These are phyloP conservation scores for Tricholauxania praeusta DNA, from an alignment of 2,888 invertebrate genomes.

Conservation along the genomic window DNA sequence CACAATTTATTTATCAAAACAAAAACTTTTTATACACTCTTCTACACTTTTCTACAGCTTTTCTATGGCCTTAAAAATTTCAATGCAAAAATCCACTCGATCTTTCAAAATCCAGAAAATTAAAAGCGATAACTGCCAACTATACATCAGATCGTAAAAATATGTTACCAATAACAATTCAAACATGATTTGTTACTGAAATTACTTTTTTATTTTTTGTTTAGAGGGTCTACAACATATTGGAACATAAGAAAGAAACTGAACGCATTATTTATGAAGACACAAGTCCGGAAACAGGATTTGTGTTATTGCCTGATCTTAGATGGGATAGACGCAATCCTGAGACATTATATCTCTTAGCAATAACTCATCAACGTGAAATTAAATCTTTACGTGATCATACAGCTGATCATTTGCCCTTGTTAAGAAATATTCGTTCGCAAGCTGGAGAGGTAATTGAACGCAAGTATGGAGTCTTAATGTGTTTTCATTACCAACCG, in stretches of 20 bases:
- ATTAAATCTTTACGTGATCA: slow-evolving; percentile 91
- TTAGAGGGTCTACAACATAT: slow-evolving; percentile 97
- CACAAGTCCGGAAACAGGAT: slow-evolving; percentile 79
- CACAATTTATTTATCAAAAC: too few species aligned
- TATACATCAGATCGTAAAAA: too few species aligned
- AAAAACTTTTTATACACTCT: too few species aligned
- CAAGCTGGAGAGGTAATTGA: slow-evolving; percentile 82
- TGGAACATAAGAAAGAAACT: slow-evolving; percentile 90
- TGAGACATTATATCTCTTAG: slow-evolving; percentile 87
- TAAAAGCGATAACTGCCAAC: too few species aligned
- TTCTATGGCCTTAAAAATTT: too few species aligned
- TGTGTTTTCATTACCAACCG: slow-evolving; percentile 96
- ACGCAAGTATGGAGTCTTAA: slow-evolving; percentile 80
- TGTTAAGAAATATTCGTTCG: slow-evolving; percentile 84
- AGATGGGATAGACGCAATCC: slow-evolving; percentile 91
- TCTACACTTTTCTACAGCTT: too few species aligned
- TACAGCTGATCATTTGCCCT: slow-evolving; percentile 78
- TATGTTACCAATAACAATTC: slow-evolving; percentile 27
- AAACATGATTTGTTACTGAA: slow-evolving; percentile 14
- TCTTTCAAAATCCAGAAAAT: too few species aligned
- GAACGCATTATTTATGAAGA: slow-evolving; percentile 91
- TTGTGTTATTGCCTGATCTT: slow-evolving; percentile 91
- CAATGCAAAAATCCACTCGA: too few species aligned
- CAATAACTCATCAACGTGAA: slow-evolving; percentile 79
- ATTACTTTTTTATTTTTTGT: slow-evolving; percentile 30